Conservation (phyloP, 2,888 invertebrate species). For the Drosophila meridiana region DNA sequence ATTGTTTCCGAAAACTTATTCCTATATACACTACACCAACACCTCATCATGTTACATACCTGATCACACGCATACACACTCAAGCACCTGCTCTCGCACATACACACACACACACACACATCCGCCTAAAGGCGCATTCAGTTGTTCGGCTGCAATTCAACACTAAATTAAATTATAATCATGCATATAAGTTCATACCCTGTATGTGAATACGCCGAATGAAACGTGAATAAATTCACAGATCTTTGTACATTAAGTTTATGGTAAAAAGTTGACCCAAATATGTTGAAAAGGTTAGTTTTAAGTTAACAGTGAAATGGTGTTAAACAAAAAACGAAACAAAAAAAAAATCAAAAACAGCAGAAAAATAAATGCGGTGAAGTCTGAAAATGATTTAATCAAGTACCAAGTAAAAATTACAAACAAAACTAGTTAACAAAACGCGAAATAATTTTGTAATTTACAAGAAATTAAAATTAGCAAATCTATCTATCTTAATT, state of each 20-base stretch:
- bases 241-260: slow-evolving; percentile 74
- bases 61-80: neutral
- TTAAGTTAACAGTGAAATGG: slow-evolving; percentile 64
- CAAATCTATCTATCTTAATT: slow-evolving; percentile 69
- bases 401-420: slow-evolving; percentile 71
- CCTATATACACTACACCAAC: slow-evolving; percentile 34
- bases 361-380: slow-evolving; percentile 73
- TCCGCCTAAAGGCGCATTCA: slow-evolving; percentile 28
- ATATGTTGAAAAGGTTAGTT: slow-evolving; percentile 65
- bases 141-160: slow-evolving; percentile 32
- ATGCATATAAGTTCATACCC: slow-evolving; percentile 35
- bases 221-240: slow-evolving; percentile 57
- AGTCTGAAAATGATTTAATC: slow-evolving; percentile 84
- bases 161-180: slow-evolving; percentile 49
- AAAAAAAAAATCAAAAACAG: slow-evolving; percentile 20
- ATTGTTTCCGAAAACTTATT: slow-evolving; percentile 40
- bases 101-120: slow-evolving; percentile 30
- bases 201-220: slow-evolving; percentile 44
- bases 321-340: slow-evolving; percentile 34
- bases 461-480: slow-evolving; percentile 63
- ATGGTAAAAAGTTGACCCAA: slow-evolving; percentile 72
- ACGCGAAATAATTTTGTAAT: slow-evolving; percentile 66
- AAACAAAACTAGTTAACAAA: slow-evolving; percentile 42
- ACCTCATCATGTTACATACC: slow-evolving; percentile 6
- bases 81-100: neutral